A percentile compares a stretch with the other conserved stretches of the same genome.
Conservation (phyloP, 1,140 invertebrate genomes). For the Hetaerina americana region DNA sequence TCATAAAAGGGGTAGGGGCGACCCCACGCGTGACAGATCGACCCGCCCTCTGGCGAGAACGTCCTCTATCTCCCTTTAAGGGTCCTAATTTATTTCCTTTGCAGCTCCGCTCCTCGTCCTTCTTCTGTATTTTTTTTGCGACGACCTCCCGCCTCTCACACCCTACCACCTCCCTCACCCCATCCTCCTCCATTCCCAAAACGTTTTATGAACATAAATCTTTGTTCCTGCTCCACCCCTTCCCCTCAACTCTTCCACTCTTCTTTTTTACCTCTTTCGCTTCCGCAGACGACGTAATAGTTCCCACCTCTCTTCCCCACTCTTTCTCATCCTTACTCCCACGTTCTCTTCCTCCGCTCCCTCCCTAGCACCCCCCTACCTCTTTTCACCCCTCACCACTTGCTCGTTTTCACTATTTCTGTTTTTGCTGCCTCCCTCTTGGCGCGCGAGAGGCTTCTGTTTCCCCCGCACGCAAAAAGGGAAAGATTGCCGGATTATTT, state of each 20-base stretch:
- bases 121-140: background rate
- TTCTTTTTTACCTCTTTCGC: too few species aligned
- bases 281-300: too few species aligned
- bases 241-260: too few species aligned
- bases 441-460: too few species aligned
- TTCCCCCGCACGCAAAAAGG: too few species aligned
- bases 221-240: background rate
- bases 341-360: background rate
- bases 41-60: background rate
- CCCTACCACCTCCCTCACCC: background rate
- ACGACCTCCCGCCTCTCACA: background rate
- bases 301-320: too few species aligned
- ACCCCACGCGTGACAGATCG: background rate
- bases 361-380: background rate
- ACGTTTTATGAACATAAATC: background rate
- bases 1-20: background rate
- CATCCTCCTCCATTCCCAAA: too few species aligned
- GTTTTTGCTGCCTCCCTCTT: background rate
- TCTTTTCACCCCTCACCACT: too few species aligned
- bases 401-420: too few species aligned
- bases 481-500: background rate
- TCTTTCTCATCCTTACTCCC: too few species aligned
- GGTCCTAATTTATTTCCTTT: background rate
- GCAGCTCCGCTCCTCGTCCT: background rate
- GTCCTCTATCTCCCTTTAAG: background rate